These are phyloP conservation scores for Alligator sinensis DNA, from an alignment of 2,113 vertebrate genomes.

Conservation along the genomic window DNA sequence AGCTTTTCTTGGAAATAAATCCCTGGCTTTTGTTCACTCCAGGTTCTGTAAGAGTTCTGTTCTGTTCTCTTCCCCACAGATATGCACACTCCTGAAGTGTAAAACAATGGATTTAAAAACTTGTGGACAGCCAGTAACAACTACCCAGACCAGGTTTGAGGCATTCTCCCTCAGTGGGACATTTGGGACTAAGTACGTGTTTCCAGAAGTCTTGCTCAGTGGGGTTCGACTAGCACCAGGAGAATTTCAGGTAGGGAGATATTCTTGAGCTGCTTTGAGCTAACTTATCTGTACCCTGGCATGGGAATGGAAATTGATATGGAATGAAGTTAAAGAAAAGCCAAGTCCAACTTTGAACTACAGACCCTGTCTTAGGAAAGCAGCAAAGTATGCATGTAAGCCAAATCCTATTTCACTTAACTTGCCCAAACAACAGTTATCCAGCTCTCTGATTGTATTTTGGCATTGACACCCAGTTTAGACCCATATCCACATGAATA, in stretches of 20 bases:
- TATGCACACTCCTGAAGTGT: constrained; percentile 79
- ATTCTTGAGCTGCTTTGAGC: not conserved
- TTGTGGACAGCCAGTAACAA: constrained; percentile 63
- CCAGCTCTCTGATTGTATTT: no score
- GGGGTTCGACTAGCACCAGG: constrained; percentile 68
- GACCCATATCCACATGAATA: no score
- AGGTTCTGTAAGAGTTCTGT: not conserved
- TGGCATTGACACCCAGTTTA: no score
- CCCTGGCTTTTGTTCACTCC: not conserved
- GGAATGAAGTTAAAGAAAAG: not conserved
- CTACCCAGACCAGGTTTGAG: constrained; percentile 72
- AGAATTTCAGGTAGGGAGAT: constrained; percentile 74
- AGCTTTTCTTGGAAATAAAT: not conserved
- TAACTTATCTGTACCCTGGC: not conserved
- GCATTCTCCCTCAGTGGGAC: constrained; percentile 80
- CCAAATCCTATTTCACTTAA: no score
- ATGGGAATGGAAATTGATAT: not conserved
- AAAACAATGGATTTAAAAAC: constrained; percentile 21
- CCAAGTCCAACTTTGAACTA: not conserved
- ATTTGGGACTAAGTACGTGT: constrained; percentile 74
- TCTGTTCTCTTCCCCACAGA: not conserved
- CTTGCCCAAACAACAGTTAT: no score
- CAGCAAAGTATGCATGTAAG: not conserved
- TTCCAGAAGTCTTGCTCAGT: constrained; percentile 81
- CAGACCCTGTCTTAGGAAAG: rapidly evolving